These are phyloP conservation scores for Manis javanica DNA, from an alignment of 2,797 vertebrate genomes.

Conservation along the genomic window DNA sequence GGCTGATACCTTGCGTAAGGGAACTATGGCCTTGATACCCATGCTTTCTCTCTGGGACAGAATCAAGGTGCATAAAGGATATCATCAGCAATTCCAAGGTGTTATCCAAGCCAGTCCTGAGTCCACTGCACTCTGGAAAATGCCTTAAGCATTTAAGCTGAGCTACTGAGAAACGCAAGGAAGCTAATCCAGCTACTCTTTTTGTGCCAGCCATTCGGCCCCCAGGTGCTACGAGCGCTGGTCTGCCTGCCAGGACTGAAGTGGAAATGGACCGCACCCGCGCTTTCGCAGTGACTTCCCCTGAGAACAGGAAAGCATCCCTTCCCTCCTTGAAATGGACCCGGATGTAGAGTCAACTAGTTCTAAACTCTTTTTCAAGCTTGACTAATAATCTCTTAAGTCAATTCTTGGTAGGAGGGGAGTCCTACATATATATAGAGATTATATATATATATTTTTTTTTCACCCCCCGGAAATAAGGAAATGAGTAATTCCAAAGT, in stretches of 20 bases:
- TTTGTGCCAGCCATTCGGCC: not conserved
- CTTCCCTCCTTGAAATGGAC: constrained; percentile 40
- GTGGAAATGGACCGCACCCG: constrained; percentile 55
- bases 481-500: constrained; percentile 69
- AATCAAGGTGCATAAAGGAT: not conserved
- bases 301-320: constrained; percentile 23
- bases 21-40: not conserved
- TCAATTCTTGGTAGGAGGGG: constrained; percentile 70
- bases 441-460: not conserved
- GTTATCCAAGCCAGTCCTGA: not conserved
- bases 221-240: not conserved
- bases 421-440: not conserved
- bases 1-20: not conserved
- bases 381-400: constrained; percentile 60
- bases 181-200: not conserved
- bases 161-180: not conserved
- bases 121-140: not conserved
- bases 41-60: constrained; percentile 2
- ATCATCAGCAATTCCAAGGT: constrained; percentile 39
- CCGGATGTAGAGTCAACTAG: not conserved
- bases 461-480: not conserved
- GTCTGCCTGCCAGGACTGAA: constrained; percentile 19
- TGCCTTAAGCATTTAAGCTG: not conserved
- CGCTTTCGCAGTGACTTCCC: not conserved
- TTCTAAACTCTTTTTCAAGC: not conserved